Percentiles rank a stretch among this genome's conserved stretches.
phyloP scores from a whole-genome alignment of 23 tunicate species.

The Botrylloides violaceus region DNA sequence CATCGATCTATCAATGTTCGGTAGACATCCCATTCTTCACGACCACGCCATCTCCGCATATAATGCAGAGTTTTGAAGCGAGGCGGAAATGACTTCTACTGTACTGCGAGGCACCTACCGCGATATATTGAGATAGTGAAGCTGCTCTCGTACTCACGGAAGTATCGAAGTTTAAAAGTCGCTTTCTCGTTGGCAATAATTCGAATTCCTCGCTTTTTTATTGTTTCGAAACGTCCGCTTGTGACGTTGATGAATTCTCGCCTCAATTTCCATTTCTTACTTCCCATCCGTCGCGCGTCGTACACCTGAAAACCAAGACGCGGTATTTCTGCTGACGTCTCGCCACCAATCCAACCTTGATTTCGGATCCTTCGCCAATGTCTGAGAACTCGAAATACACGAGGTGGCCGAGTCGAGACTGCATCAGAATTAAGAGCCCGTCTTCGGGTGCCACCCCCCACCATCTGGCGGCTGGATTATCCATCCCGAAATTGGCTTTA shows the following conservation, averaged over 20 bases:
- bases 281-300: not conserved
- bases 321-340: not conserved
- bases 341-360: not conserved
- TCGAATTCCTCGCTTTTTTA: not conserved
- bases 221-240: not conserved
- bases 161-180: not conserved
- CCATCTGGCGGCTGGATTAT: not conserved
- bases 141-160: no score
- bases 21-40: no score
- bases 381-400: not conserved
- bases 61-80: no score
- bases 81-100: no score
- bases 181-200: not conserved
- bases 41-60: no score
- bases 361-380: not conserved
- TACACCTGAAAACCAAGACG: not conserved
- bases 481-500: not conserved
- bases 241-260: not conserved
- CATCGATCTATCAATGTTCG: no score
- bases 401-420: not conserved
- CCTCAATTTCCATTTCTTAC: not conserved
- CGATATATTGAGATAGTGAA: no score
- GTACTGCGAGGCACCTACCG: no score
- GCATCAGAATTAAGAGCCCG: not conserved
- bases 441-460: not conserved